Percentiles rank a stretch among this genome's conserved stretches.
Evolutionary conservation across 2,113 vertebrate species (phyloP).

Genomic region (Tachysurus fulvidraco): DNA sequence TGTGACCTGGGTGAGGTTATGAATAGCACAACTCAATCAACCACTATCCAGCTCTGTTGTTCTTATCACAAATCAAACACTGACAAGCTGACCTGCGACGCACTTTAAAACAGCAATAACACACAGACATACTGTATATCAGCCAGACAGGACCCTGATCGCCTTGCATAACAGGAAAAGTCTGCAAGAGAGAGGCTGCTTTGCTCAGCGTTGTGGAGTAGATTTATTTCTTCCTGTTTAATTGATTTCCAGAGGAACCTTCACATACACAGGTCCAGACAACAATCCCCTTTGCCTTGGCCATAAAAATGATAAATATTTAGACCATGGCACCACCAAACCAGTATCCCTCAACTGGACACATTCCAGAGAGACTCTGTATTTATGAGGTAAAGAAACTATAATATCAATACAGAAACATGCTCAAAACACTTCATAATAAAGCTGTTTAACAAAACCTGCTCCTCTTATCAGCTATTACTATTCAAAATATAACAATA

Average conservation of each 20-base stretch:
- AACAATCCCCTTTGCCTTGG: conserved; percentile 23
- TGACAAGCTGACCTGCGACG: conserved; percentile 1
- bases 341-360: conserved; percentile 7
- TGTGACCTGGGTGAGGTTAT: background rate
- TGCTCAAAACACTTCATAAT: background rate
- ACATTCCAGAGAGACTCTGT: conserved; percentile 2
- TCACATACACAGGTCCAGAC: conserved; percentile 21
- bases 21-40: conserved; percentile 9
- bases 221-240: conserved; percentile 50
- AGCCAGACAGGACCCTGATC: conserved; percentile 33
- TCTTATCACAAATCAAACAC: conserved; percentile 3
- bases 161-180: conserved; percentile 46
- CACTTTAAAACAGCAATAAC: conserved; percentile 8
- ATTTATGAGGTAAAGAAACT: background rate
- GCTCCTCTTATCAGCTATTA: background rate
- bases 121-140: conserved; percentile 34
- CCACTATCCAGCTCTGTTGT: background rate
- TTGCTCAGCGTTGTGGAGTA: conserved; percentile 16
- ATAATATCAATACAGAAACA: background rate
- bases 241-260: conserved; percentile 35
- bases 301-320: conserved; percentile 40
- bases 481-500: background rate
- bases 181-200: conserved; percentile 19
- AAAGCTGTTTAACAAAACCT: background rate
- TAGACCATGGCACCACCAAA: background rate